phyloP scores from a whole-genome alignment of 2,888 invertebrate species.

The Lepidocyrtinus sp. region DNA sequence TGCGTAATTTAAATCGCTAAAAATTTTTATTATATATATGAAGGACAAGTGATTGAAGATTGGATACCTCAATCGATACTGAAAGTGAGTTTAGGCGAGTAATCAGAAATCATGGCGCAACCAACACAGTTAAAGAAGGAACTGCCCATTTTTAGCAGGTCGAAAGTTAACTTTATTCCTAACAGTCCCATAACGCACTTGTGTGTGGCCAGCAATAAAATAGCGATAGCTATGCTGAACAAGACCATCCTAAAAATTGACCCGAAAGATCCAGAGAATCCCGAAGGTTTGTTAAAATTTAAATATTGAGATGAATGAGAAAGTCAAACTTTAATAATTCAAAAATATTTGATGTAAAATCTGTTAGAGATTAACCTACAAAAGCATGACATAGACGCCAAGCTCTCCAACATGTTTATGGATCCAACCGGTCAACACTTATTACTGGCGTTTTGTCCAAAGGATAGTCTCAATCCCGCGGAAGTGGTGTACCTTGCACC shows the following conservation, averaged over 20 bases:
- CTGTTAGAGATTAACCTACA: slow-evolving; percentile 72
- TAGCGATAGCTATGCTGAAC: slow-evolving; percentile 88
- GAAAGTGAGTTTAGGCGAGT: neutral
- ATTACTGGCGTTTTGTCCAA: slow-evolving; percentile 82
- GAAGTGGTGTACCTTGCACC: slow-evolving; percentile 88
- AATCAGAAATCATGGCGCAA: neutral
- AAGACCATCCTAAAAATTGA: slow-evolving; percentile 86
- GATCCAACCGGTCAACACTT: slow-evolving; percentile 92
- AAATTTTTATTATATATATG: too few relatives aligned
- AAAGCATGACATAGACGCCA: slow-evolving; percentile 78
- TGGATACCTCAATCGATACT: too few relatives aligned
- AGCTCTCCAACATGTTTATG: slow-evolving; percentile 81
- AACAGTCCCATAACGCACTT: slow-evolving; percentile 85
- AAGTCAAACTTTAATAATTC: slow-evolving; percentile 13
- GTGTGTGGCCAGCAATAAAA: slow-evolving; percentile 85
- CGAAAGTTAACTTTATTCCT: slow-evolving; percentile 86
- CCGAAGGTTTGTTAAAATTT: slow-evolving; percentile 78
- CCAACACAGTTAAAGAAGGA: slow-evolving; percentile 74
- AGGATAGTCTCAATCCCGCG: slow-evolving; percentile 75
- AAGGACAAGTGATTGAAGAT: too few relatives aligned
- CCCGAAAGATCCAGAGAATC: slow-evolving; percentile 82
- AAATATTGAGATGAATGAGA: too few relatives aligned
- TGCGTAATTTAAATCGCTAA: neutral
- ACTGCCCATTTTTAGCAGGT: slow-evolving; percentile 88
- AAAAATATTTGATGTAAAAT: slow-evolving; percentile 30